These are phyloP conservation scores for Ashinkailepas kermadecensis DNA, from an alignment of 2,888 invertebrate species.

Conservation along the genomic window DNA sequence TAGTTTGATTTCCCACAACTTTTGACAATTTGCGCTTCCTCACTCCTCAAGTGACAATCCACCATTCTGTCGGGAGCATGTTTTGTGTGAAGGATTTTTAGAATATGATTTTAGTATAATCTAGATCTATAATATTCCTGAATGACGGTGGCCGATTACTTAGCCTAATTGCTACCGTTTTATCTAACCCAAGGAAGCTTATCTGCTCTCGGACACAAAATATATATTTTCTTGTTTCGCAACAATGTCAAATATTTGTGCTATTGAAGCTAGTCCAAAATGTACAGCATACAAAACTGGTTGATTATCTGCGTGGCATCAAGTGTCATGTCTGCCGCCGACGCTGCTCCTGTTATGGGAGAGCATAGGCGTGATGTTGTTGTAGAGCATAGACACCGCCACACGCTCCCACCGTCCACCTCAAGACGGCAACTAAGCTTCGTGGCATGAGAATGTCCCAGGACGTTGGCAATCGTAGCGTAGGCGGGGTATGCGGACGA, in stretches of 20 bases:
- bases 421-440: background rate
- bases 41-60: slow-evolving; percentile 6
- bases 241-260: no score
- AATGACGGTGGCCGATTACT: background rate
- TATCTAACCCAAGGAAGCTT: no score
- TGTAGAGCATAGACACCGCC: background rate
- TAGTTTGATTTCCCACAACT: slow-evolving; percentile 5
- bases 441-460: background rate
- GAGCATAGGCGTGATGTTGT: background rate
- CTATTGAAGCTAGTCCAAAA: no score
- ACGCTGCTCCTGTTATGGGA: background rate
- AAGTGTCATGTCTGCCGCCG: slow-evolving; percentile 18
- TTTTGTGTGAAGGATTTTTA: background rate
- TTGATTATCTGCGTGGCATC: background rate
- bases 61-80: slow-evolving; percentile 20
- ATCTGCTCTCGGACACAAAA: no score
- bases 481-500: slow-evolving; percentile 17
- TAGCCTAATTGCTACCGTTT: no score
- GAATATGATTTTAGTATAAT: background rate
- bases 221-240: no score
- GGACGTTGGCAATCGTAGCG: background rate
- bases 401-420: background rate
- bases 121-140: background rate
- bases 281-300: background rate
- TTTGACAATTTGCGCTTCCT: slow-evolving; percentile 12